Evolutionary conservation across 2,888 invertebrate species (phyloP), one percentile per base, ranked within the genome.

Genomic region (Acleris emargana): DNA sequence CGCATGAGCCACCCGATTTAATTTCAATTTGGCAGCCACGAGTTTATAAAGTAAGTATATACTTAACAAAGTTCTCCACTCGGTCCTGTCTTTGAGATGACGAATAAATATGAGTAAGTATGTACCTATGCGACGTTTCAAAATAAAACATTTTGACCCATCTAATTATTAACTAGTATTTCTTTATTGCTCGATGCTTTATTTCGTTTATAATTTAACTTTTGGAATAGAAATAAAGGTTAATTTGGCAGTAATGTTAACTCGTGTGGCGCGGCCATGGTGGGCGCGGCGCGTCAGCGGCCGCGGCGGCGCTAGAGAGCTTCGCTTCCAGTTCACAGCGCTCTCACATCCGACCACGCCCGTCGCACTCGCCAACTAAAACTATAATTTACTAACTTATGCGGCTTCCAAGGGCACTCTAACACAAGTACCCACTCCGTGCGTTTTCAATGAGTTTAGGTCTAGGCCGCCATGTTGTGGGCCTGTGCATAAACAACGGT

Each of bases 351-450:
- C 43, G 54, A 32, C 50, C 60, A 51, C 55, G 55, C 64, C 53
- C 52, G 63, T 32, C 60, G 54, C 59, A 50, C 60, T 64, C 59
- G 38, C 60, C 32, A 51, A 60, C 64, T 64, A 50, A 64, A 64
- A 60, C 61, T 57, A 66, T 61, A 66, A 66, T 66, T 66, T 57
- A 66, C 61, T 66, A 66, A 66, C 55, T 57, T 60, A 49, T 64
- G 47, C 64, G 49, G 58, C 49, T 54, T 54, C 58, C 42, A 58
- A 58, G 64, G 58, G 64, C 58, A 59, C 64, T 59, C 49, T 52
- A 64, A 53, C 47, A 49, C 18, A 28, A 60, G 59, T 55, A 49
- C 55, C 54, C 47, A 28, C 49, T 51, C n/a, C 38, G 47, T 54
- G 42, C 38, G 28, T 49, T 58, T 58, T 38, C 49, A 58, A 54